Evolutionary conservation across 2,113 vertebrate genomes (phyloP).

Genomic region (Coptodon bakossiorum): DNA sequence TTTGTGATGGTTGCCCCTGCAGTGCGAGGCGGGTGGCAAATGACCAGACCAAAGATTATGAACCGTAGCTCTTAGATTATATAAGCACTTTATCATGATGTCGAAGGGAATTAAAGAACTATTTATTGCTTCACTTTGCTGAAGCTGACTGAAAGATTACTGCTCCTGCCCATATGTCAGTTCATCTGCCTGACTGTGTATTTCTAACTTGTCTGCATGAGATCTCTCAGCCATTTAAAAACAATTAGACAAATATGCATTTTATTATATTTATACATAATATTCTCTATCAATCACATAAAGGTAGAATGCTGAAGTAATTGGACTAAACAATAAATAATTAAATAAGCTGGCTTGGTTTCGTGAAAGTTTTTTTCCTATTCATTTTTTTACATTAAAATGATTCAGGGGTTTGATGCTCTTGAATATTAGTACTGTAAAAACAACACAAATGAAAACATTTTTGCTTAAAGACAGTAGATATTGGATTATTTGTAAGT

Average conservation of each 20-base stretch:
- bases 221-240: neutral
- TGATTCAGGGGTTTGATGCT: neutral
- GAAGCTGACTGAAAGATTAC: neutral
- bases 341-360: neutral
- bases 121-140: slow-evolving; percentile 11
- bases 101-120: slow-evolving; percentile 23
- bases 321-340: neutral
- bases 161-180: neutral
- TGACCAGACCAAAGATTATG: slow-evolving; percentile 19
- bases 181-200: neutral
- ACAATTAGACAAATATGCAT: neutral
- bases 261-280: neutral
- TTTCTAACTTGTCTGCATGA: neutral
- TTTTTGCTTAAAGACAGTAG: neutral
- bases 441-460: neutral
- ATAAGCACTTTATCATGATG: slow-evolving; percentile 18
- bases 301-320: neutral
- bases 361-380: neutral
- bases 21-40: neutral
- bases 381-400: neutral
- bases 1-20: neutral
- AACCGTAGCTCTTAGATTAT: slow-evolving; percentile 19
- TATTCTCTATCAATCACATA: neutral
- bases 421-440: neutral
- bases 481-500: neutral